Evolutionary conservation across 2,888 invertebrate species (phyloP).

Genomic region (Nymphalis polychloros): DNA sequence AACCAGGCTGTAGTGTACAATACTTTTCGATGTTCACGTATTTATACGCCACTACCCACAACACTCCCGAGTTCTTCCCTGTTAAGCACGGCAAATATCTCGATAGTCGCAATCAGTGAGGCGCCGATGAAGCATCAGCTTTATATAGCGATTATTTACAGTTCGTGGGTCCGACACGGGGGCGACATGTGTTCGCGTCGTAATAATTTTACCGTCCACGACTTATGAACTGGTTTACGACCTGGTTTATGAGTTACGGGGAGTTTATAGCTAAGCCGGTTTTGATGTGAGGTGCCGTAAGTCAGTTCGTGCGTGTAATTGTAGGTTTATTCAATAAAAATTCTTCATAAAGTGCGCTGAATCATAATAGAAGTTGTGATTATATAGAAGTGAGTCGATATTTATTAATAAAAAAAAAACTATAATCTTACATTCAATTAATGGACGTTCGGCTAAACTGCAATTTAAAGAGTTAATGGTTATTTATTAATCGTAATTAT

Average conservation of each 20-base stretch:
- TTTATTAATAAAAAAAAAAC: not conserved
- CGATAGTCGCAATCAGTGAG: not conserved
- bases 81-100: not conserved
- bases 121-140: not conserved
- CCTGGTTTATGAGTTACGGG: conserved; percentile 24
- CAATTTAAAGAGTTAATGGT: not conserved
- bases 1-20: no score
- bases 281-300: conserved; percentile 10
- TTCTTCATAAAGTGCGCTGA: conserved; percentile 3
- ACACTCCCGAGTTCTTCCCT: not conserved
- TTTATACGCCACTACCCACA: no score
- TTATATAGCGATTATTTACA: conserved; percentile 19
- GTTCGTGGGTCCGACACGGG: conserved; percentile 15
- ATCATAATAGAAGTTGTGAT: conserved; percentile 6
- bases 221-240: conserved; percentile 22
- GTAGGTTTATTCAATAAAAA: conserved; percentile 12
- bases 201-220: conserved; percentile 25
- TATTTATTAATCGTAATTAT: not conserved
- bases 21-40: no score
- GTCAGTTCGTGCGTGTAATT: conserved; percentile 6
- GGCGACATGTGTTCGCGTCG: conserved; percentile 30
- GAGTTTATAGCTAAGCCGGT: conserved; percentile 19
- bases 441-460: not conserved
- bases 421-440: not conserved
- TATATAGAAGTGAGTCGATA: not conserved